Evolutionary conservation across 2,113 vertebrate genomes (phyloP).

Genomic region (Rafetus swinhoei): DNA sequence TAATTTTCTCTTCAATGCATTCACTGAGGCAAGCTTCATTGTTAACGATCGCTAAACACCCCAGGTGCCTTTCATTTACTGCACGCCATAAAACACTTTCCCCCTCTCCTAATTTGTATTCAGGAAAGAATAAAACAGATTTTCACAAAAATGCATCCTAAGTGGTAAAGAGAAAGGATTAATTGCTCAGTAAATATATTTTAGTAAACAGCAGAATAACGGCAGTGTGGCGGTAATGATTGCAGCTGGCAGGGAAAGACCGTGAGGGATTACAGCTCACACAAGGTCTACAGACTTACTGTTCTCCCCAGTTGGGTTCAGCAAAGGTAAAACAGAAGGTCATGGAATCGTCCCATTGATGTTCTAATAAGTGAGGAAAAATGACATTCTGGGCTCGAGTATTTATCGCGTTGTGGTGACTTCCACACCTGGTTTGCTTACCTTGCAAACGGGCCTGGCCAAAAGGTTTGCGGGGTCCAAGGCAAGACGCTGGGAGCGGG

Average conservation of each 20-base stretch:
- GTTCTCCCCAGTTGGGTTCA: not conserved
- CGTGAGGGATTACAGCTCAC: not conserved
- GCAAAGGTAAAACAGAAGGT: conserved; percentile 8
- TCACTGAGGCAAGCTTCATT: conserved; percentile 51
- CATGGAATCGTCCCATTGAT: not conserved
- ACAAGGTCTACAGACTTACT: not conserved
- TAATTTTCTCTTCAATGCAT: conserved; percentile 64
- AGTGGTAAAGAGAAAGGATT: conserved; percentile 50
- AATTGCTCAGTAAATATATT: conserved; percentile 47
- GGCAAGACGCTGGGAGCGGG: too few species aligned
- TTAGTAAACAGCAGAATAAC: conserved; percentile 40
- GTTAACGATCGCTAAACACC: conserved; percentile 48
- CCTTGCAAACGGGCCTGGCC: too few species aligned
- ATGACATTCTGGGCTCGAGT: not conserved
- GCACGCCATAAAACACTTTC: not conserved
- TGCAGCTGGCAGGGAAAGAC: not conserved
- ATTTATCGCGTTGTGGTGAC: not conserved
- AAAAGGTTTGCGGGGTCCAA: too few species aligned
- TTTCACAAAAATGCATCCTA: conserved; percentile 52
- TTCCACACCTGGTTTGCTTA: not conserved
- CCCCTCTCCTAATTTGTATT: conserved; percentile 22
- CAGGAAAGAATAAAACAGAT: conserved; percentile 33
- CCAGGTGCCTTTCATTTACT: conserved; percentile 38
- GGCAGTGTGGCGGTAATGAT: conserved; percentile 11
- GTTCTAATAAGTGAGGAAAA: conserved; percentile 17